Base-by-base conservation (phyloP, 1,140 invertebrate species). In the Drosophila micromelanica region DNA sequence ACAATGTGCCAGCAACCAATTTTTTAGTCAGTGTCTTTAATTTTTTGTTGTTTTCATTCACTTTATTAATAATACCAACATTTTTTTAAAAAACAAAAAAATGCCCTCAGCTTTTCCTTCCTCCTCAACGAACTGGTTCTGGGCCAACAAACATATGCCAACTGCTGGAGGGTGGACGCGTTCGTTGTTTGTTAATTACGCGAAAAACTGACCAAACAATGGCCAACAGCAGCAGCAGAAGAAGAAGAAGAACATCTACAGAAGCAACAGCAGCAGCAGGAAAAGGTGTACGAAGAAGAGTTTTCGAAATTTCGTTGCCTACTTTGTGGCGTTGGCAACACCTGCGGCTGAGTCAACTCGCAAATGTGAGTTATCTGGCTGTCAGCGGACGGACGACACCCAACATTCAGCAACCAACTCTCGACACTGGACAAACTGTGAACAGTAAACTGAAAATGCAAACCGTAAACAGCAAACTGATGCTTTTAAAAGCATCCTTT, bases 111-210 rank as follows among this genome's bases (percentile, higher is more conserved):
- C 42, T 45, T 2, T 2, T 5, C 12, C 23, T n/a, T 5, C 43
- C 9, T 8, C 15, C 7, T 15, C 45, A 5, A 12, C 17, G 5
- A 6, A 23, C 6, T 2, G 9, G 5, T n/a, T 11, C 48, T 23
- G 9, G 9, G 23, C 5, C 17, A 6, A 15, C 43, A 15, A 2
- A 17, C 32, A 57, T 27, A 11, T 42, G 45, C 15, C 52, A 71
- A 56, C 51, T 30, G 52, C 37, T 37, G 3, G 37, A 11, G 37
- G 37, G 37, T 40, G 37, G 13, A 23, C 20, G 52, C 37, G 52
- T 55, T 55, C 17, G 9, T 64, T 71, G 55, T 71, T 71, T 64
- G 68, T 71, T 71, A 71, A 64, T 71, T 71, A 71, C 61, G 55
- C 52, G 56, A 71, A 42, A 57, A 37, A 71, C 68, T 56, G 52